Evolutionary conservation across 1,140 invertebrate genomes (phyloP), one percentile per base, ranked within the genome.

Genomic region (Bombus polaris): DNA sequence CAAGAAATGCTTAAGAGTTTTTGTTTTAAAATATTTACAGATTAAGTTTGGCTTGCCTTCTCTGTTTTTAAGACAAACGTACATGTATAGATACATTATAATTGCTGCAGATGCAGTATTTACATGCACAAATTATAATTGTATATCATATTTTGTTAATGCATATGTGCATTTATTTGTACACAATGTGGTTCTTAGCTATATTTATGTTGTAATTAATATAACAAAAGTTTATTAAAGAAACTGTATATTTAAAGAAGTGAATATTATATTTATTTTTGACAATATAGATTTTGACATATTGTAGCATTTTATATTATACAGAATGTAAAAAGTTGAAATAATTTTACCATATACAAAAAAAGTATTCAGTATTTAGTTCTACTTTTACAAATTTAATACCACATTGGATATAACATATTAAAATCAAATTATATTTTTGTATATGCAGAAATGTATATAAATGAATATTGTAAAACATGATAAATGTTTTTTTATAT

Each of bases 11-110:
- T 81, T 70, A 79, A 74, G 13, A 8, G 74, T n/a, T 77, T 76
- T 82, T 84, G 13, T 59, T 53, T 68, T 87, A 47, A 57, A 88
- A 53, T 70, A 84, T 87, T 88, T 83, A 87, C 76, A 88, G 76
- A 88, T 65, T 88, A 88, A 68, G 44, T 84, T 80, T 84, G 76
- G 47, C 66, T 88, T 25, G 44, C 13, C 81, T 88, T 70, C 44
- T 87, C n/a, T 79, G 59, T 79, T 81, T 81, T 88, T 53, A 71
- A 71, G 68, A 74, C 68, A 70, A 59, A 22, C 47, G 47, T 53
- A 86, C 22, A 82, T 53, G 47, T 53, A 53, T 22, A 22, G 47
- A 6, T 71, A 39, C 12, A 12, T 70, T 35, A 70, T 39, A 39
- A 57, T 59, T 47, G 22, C 22, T 65, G 9, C 18, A 15, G 3